Conservation (phyloP, 2,888 invertebrate genomes). For the Galerucella calmariensis region DNA sequence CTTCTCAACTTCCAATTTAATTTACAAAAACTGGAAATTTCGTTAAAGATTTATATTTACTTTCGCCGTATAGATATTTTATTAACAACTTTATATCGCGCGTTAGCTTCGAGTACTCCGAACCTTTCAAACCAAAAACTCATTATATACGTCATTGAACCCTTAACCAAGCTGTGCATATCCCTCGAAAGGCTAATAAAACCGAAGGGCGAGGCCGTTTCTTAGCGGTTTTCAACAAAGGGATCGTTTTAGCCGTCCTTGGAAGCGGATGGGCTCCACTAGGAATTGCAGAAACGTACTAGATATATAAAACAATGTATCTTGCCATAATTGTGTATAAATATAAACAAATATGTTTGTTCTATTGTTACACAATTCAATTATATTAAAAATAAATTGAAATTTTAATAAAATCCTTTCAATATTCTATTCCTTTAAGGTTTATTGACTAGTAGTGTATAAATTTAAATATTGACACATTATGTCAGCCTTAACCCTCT, state of each 20-base stretch:
- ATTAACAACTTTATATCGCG: background rate
- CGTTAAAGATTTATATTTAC: no score
- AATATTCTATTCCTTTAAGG: no score
- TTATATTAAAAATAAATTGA: no score
- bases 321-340: no score
- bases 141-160: conserved; percentile 36
- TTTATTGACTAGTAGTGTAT: no score
- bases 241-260: conserved; percentile 23
- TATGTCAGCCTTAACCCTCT: no score
- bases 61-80: background rate
- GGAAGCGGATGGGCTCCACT: conserved; percentile 13
- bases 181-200: conserved; percentile 39
- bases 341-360: no score
- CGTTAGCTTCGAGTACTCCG: background rate
- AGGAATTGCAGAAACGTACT: conserved; percentile 5
- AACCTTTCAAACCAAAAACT: conserved; percentile 20
- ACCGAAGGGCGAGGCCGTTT: conserved; percentile 43
- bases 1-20: no score
- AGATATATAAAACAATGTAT: background rate
- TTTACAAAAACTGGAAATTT: no score
- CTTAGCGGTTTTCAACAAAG: conserved; percentile 45
- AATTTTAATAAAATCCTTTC: no score
- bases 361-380: no score
- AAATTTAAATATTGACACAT: no score
- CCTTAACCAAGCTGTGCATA: conserved; percentile 30